Percentiles rank a stretch among this genome's conserved stretches.
These are phyloP conservation scores for Anagyrus pseudococci DNA, from an alignment of 2,888 invertebrate genomes.

Conservation along the genomic window DNA sequence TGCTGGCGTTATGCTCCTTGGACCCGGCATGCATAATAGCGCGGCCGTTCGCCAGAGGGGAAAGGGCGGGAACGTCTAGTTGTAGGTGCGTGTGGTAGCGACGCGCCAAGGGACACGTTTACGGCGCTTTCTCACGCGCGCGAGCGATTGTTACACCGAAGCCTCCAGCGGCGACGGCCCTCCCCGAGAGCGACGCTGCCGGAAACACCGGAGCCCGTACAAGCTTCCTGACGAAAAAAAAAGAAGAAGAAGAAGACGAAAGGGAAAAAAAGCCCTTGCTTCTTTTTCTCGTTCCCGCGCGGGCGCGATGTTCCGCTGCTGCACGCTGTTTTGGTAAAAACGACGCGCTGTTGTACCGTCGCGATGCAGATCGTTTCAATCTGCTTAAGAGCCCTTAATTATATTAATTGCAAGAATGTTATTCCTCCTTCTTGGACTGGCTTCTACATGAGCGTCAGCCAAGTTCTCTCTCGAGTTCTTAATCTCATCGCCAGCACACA, in stretches of 20 bases:
- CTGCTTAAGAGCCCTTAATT: conserved; percentile 23
- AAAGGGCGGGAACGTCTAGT: too few species aligned
- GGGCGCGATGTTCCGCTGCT: background rate
- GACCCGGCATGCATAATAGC: too few species aligned
- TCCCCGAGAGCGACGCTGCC: conserved; percentile 18
- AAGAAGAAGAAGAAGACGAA: too few species aligned
- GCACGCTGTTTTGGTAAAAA: background rate
- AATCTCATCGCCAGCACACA: background rate
- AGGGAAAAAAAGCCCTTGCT: background rate
- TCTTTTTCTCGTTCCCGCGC: conserved; percentile 7
- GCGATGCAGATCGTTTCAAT: too few species aligned
- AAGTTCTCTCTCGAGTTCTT: background rate
- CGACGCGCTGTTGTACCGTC: too few species aligned
- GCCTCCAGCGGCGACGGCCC: background rate
- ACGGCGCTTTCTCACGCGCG: conserved; percentile 25
- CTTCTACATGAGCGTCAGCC: background rate
- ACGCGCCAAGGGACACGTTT: conserved; percentile 20
- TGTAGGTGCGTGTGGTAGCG: background rate
- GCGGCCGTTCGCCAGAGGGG: too few species aligned
- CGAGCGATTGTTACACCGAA: background rate
- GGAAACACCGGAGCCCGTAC: background rate
- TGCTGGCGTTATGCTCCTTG: too few species aligned
- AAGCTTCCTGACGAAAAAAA: conserved; percentile 17
- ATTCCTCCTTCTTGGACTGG: too few species aligned
- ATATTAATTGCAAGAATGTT: conserved; percentile 31